Percentiles rank a stretch among this genome's conserved stretches.
These are phyloP conservation scores for Pangasianodon gigas DNA, from an alignment of 2,113 vertebrate genomes.

Conservation along the genomic window DNA sequence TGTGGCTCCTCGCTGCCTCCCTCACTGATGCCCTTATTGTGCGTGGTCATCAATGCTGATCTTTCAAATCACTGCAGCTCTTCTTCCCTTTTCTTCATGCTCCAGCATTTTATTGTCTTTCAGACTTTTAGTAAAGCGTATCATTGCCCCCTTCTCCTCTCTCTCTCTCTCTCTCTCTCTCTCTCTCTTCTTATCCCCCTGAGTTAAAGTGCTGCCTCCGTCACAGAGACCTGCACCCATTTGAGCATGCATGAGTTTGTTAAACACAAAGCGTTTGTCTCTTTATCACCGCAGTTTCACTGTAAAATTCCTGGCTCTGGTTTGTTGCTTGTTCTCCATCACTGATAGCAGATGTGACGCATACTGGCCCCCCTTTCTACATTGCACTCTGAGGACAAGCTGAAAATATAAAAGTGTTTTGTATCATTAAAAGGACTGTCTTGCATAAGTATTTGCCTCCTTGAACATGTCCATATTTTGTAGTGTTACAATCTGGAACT, in stretches of 20 bases:
- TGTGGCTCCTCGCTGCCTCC: conserved; percentile 32
- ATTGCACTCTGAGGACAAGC: neutral
- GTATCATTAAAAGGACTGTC: neutral
- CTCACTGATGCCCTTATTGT: conserved; percentile 58
- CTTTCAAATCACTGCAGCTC: conserved; percentile 31
- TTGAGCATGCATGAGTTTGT: neutral
- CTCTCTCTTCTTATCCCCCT: neutral
- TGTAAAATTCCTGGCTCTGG: conserved; percentile 7
- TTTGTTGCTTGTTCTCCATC: neutral
- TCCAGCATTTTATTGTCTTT: conserved; percentile 23
- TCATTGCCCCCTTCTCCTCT: neutral
- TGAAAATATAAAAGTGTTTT: neutral
- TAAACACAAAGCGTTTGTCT: conserved; percentile 9
- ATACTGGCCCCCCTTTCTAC: neutral
- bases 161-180: conserved; percentile 13
- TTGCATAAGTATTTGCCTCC: neutral
- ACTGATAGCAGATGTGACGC: conserved; percentile 12
- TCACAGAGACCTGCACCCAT: neutral
- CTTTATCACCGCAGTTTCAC: neutral
- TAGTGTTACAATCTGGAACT: neutral
- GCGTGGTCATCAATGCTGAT: conserved; percentile 58
- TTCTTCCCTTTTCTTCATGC: conserved; percentile 44
- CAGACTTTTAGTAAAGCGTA: conserved; percentile 17
- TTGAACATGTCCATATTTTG: neutral
- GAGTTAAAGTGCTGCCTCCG: neutral